A percentile compares a stretch with the other conserved stretches of the same genome.
phyloP scores from a whole-genome alignment of 1,140 invertebrate genomes.

The Dreissena rostriformis region DNA sequence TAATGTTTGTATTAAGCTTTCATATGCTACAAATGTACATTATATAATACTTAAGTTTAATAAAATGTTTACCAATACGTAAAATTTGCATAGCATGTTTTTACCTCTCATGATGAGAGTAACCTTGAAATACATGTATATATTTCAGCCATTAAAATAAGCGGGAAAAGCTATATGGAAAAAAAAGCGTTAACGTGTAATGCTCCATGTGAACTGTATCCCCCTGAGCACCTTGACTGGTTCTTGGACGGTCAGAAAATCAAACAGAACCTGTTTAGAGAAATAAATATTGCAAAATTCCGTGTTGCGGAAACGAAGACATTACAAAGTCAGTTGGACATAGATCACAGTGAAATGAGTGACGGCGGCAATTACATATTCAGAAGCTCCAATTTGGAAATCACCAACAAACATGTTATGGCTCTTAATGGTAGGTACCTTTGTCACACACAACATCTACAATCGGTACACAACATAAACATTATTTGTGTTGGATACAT shows the following conservation, averaged over 20 bases:
- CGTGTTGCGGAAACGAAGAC: slow-evolving; percentile 62
- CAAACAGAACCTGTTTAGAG: slow-evolving; percentile 54
- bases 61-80: no score
- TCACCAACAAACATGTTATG: slow-evolving; percentile 68
- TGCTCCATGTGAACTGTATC: slow-evolving; percentile 62
- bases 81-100: no score
- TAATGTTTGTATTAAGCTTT: no score
- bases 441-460: background rate
- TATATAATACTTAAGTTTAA: no score
- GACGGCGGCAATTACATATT: slow-evolving; percentile 74
- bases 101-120: no score
- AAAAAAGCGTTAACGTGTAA: slow-evolving; percentile 70
- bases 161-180: slow-evolving; percentile 64
- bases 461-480: background rate
- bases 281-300: slow-evolving; percentile 65
- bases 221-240: slow-evolving; percentile 71
- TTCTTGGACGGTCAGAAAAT: slow-evolving; percentile 70
- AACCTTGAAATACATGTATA: background rate
- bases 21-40: no score
- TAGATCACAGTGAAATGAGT: slow-evolving; percentile 68
- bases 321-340: slow-evolving; percentile 69
- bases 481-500: background rate
- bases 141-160: slow-evolving; percentile 65
- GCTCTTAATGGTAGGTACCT: slow-evolving; percentile 74
- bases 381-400: slow-evolving; percentile 67